phyloP scores from a whole-genome alignment of 2,797 vertebrate species.

The Pangasius djambal region DNA sequence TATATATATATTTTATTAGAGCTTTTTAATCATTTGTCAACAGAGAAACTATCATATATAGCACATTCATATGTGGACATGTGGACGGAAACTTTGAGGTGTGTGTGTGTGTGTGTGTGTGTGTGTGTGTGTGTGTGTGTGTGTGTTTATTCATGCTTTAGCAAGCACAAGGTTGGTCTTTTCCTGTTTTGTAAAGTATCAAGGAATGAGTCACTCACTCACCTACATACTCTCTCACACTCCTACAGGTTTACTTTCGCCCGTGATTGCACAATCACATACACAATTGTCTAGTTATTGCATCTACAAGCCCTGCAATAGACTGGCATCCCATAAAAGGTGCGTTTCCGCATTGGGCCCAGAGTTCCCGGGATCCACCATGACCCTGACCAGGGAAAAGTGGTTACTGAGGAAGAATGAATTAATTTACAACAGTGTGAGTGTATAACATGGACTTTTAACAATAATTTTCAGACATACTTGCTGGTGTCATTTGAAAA shows the following conservation, averaged over 20 bases:
- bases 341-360: neutral
- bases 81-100: neutral
- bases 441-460: neutral
- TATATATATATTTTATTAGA: neutral
- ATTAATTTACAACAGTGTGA: neutral
- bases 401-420: neutral
- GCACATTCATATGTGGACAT: neutral
- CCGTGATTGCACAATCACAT: neutral
- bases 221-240: neutral
- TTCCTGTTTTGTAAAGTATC: slow-evolving; percentile 31
- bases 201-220: slow-evolving; percentile 21
- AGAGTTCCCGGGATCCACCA: neutral
- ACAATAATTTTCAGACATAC: neutral
- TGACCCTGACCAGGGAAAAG: neutral
- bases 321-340: neutral
- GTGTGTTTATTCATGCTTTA: neutral
- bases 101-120: neutral
- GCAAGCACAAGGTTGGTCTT: neutral
- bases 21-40: neutral
- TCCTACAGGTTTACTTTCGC: slow-evolving; percentile 1
- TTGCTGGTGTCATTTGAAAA: too few species aligned
- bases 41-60: neutral
- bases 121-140: slow-evolving; percentile 3
- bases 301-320: neutral
- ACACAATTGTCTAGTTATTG: neutral